Conservation (phyloP, 2,113 vertebrate genomes). For the Pseudopipra pipra region DNA sequence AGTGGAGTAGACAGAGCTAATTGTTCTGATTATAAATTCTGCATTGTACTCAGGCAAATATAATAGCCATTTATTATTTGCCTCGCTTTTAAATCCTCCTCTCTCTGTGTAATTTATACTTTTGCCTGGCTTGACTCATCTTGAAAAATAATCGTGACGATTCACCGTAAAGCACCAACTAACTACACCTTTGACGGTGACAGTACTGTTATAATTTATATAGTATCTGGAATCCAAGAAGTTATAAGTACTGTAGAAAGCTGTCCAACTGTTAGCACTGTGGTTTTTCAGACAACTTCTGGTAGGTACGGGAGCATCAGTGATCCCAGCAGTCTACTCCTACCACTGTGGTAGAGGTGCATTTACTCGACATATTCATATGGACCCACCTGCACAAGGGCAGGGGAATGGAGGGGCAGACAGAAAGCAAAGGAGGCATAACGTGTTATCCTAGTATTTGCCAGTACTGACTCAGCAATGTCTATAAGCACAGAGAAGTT, state of each 20-base stretch:
- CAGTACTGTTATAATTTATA: background rate
- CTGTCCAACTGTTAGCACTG: background rate
- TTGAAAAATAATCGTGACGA: background rate
- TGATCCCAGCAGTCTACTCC: background rate
- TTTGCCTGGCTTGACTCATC: background rate
- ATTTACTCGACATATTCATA: fast-evolving
- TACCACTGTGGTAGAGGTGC: background rate
- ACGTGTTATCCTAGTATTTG: background rate
- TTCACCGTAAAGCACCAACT: background rate
- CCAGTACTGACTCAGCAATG: fast-evolving
- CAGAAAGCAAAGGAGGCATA: background rate
- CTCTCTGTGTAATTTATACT: background rate
- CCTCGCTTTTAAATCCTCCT: background rate
- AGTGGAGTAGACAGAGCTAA: constrained; percentile 41
- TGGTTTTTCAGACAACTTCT: background rate
- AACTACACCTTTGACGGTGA: background rate
- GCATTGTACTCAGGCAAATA: constrained; percentile 6
- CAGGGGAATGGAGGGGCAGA: background rate
- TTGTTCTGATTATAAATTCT: constrained; percentile 56
- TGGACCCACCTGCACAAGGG: background rate
- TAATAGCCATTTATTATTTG: background rate
- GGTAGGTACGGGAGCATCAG: background rate
- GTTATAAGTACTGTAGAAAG: background rate
- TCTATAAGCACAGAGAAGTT: background rate
- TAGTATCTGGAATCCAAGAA: background rate